Evolutionary conservation across 92 coral and sea anemone species (phyloP).

Genomic region (Anthopleura xanthogrammica): DNA sequence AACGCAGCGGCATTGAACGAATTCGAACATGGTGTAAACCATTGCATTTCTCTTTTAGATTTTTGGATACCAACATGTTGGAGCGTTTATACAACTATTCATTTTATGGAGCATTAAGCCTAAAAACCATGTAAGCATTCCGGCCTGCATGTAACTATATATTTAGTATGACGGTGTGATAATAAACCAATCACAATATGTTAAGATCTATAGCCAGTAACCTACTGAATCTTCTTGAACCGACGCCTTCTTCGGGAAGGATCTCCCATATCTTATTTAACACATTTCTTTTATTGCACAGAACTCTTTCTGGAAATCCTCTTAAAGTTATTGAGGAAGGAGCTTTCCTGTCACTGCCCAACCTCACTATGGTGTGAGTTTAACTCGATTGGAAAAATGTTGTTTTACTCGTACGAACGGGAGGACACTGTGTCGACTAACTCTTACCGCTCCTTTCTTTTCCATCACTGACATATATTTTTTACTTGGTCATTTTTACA

Average conservation of each 20-base stretch:
- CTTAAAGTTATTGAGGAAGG: slow-evolving; percentile 16
- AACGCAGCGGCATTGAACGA: too few relatives aligned
- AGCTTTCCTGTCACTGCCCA: slow-evolving; percentile 17
- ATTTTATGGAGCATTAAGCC: neutral
- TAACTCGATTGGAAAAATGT: neutral
- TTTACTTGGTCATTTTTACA: neutral
- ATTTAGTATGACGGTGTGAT: too few relatives aligned
- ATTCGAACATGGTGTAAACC: too few relatives aligned
- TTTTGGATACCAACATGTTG: slow-evolving; percentile 9
- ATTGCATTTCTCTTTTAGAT: neutral
- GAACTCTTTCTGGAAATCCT: slow-evolving; percentile 40
- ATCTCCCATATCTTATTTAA: too few relatives aligned
- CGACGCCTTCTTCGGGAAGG: too few relatives aligned
- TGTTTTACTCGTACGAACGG: too few relatives aligned
- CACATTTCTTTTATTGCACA: neutral
- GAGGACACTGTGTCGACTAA: too few relatives aligned
- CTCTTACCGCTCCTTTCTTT: too few relatives aligned
- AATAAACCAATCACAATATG: neutral
- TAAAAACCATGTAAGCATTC: slow-evolving; percentile 18
- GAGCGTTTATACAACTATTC: neutral
- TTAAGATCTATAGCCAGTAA: too few relatives aligned
- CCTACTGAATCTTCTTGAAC: too few relatives aligned
- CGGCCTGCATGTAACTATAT: too few relatives aligned
- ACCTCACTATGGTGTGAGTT: slow-evolving; percentile 34
- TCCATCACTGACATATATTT: too few relatives aligned